These are phyloP conservation scores for Coluber constrictor DNA, from an alignment of 2,797 vertebrate genomes.

Conservation along the genomic window DNA sequence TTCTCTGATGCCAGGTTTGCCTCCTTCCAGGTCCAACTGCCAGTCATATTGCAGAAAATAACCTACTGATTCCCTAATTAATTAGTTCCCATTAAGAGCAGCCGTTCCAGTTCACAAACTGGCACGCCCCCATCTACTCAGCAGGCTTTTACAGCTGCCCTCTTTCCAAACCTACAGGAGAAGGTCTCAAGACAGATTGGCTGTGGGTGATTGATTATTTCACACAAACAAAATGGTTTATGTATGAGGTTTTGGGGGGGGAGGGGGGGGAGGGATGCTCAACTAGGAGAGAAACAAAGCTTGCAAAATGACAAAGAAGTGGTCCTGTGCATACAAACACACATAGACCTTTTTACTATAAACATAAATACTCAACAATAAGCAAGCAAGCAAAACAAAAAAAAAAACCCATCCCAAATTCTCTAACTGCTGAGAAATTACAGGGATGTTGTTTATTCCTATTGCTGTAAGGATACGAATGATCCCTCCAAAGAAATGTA, in stretches of 20 bases:
- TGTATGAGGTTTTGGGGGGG: background rate
- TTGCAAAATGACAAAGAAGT: background rate
- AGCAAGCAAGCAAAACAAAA: background rate
- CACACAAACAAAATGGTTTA: conserved; percentile 2
- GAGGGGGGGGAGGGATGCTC: background rate
- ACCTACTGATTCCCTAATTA: conserved; percentile 36
- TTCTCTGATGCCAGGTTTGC: conserved; percentile 17
- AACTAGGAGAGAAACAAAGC: background rate
- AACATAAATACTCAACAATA: background rate
- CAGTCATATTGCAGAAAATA: conserved; percentile 36
- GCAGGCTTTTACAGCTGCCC: conserved; percentile 1
- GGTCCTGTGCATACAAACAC: background rate
- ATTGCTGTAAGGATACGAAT: background rate
- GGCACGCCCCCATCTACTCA: conserved; percentile 24
- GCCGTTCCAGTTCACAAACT: conserved; percentile 14
- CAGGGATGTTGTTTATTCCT: background rate
- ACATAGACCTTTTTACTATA: background rate
- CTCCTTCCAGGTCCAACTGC: conserved; percentile 24
- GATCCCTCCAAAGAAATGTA: background rate
- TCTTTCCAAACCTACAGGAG: background rate
- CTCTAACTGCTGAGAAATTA: background rate
- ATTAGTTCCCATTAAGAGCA: conserved; percentile 39
- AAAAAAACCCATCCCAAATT: background rate
- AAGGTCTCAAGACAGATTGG: background rate
- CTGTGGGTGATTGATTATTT: conserved; percentile 6